phyloP scores from a whole-genome alignment of 2,113 vertebrate genomes.

The Pelodiscus sinensis region DNA sequence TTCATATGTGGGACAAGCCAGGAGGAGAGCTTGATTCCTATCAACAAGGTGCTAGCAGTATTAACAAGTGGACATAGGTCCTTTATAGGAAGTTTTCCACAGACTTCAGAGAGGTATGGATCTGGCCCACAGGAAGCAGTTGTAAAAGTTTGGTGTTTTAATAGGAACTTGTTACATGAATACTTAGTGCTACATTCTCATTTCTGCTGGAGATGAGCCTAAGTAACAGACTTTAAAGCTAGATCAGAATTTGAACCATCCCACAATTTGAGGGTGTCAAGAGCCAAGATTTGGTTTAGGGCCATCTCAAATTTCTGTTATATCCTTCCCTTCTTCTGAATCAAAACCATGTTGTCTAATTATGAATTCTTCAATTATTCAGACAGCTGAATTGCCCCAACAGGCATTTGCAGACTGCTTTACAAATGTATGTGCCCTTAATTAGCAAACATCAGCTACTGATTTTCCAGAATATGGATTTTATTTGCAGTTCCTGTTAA shows the following conservation, averaged over 20 bases:
- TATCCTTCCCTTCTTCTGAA: background rate
- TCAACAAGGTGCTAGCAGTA: background rate
- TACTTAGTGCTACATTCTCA: background rate
- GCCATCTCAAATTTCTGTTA: background rate
- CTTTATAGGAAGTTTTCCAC: background rate
- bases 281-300: background rate
- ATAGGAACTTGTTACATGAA: background rate
- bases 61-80: background rate
- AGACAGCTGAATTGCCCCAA: background rate
- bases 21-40: background rate
- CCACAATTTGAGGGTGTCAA: background rate
- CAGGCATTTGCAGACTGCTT: background rate
- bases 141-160: background rate
- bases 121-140: background rate
- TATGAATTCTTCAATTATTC: background rate
- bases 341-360: background rate
- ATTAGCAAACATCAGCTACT: background rate
- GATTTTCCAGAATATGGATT: background rate
- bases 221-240: background rate
- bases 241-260: background rate
- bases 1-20: background rate
- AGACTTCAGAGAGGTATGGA: background rate
- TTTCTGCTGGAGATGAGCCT: background rate
- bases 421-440: background rate
- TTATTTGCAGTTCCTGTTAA: background rate